phyloP scores from a whole-genome alignment of 2,888 invertebrate genomes.

The Bimastos eiseni region DNA sequence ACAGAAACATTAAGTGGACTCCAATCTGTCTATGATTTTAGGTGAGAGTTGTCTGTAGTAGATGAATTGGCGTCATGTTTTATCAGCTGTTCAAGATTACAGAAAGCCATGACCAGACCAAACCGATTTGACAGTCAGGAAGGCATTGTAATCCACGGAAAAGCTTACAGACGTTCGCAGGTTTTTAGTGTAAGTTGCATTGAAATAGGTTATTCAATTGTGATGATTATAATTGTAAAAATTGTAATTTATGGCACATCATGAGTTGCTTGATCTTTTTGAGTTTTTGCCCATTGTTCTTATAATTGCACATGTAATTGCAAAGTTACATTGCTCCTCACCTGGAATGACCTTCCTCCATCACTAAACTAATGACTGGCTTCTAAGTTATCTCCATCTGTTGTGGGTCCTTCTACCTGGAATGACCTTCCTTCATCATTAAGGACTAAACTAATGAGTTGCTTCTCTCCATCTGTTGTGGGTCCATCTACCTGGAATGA shows the following conservation, averaged over 20 bases:
- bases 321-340: too few relatives aligned
- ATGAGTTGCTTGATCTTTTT: too few relatives aligned
- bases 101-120: neutral
- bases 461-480: too few relatives aligned
- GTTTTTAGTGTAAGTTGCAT: constrained; percentile 3
- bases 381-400: too few relatives aligned
- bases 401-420: too few relatives aligned
- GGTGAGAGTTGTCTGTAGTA: neutral
- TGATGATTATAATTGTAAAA: neutral
- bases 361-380: too few relatives aligned
- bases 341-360: too few relatives aligned
- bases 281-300: too few relatives aligned
- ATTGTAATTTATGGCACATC: neutral
- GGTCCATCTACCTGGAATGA: too few relatives aligned
- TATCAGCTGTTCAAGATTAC: neutral
- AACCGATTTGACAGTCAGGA: neutral
- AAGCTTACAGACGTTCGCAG: neutral
- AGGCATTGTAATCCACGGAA: neutral
- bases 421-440: too few relatives aligned
- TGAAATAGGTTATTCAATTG: neutral
- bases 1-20: neutral
- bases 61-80: neutral
- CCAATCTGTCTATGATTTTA: neutral
- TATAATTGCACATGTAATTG: too few relatives aligned
- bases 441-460: too few relatives aligned